Conservation (phyloP, 2,797 vertebrate genomes). For the Gallinago solitaria region DNA sequence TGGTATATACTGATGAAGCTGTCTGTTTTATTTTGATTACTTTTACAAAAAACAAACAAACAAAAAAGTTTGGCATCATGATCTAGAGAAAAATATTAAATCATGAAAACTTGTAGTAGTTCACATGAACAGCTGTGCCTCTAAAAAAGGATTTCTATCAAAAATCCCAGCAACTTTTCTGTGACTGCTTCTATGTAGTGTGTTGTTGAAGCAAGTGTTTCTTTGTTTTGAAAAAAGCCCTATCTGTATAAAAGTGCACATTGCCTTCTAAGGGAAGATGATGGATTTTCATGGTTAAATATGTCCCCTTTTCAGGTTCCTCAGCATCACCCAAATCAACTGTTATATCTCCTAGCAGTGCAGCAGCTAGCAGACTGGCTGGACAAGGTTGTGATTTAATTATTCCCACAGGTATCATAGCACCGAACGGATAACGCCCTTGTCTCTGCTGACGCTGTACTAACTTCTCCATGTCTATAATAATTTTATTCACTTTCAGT, state of each 20-base stretch:
- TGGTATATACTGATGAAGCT: not conserved
- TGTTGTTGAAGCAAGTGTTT: not conserved
- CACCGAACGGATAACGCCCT: slow-evolving; percentile 60
- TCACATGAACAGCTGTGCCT: not conserved
- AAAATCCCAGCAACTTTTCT: not conserved
- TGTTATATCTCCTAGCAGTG: slow-evolving; percentile 88
- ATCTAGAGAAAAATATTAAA: not conserved
- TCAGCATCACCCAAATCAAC: slow-evolving; percentile 86
- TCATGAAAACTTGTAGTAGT: not conserved
- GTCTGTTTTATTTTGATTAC: not conserved
- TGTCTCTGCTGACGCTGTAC: slow-evolving; percentile 69
- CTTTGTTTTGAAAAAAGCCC: not conserved
- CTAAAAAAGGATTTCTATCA: not conserved
- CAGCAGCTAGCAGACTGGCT: slow-evolving; percentile 90
- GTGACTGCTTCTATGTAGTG: not conserved
- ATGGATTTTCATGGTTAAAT: slow-evolving; percentile 69
- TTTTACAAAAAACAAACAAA: not conserved
- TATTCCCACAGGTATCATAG: slow-evolving; percentile 85
- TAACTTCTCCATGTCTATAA: slow-evolving; percentile 59
- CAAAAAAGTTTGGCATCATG: not conserved
- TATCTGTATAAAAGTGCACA: not conserved
- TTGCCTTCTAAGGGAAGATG: not conserved
- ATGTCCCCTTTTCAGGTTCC: slow-evolving; percentile 86
- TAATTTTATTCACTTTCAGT: slow-evolving; percentile 49
- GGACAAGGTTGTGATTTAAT: slow-evolving; percentile 88